These are phyloP conservation scores for Melanostoma mellinum DNA, from an alignment of 2,888 invertebrate genomes.

Conservation along the genomic window DNA sequence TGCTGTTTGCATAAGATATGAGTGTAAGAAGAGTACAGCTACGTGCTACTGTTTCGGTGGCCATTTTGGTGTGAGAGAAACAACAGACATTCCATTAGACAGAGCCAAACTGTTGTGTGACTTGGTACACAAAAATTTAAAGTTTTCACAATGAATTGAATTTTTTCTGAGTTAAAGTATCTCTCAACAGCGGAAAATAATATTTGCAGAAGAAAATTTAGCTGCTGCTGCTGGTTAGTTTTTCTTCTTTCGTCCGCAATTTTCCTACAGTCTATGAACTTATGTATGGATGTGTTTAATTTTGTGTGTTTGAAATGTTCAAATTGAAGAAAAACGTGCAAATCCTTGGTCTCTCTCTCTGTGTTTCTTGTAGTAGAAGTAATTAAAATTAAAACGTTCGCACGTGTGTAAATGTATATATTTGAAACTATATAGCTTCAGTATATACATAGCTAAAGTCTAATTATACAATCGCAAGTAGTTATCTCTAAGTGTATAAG, in stretches of 20 bases:
- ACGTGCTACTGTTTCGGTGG: constrained; percentile 10
- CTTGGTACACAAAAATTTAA: constrained; percentile 46
- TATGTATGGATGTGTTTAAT: constrained; percentile 6
- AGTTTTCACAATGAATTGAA: constrained; percentile 43
- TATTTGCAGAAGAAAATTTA: constrained; percentile 33
- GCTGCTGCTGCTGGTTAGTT: constrained; percentile 32
- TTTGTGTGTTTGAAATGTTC: constrained; percentile 4
- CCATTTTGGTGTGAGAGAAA: constrained; percentile 68
- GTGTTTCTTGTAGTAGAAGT: constrained; percentile 27
- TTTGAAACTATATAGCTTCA: constrained; percentile 19
- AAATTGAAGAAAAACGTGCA: constrained; percentile 13
- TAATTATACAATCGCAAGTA: constrained; percentile 68
- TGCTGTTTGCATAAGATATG: rapidly evolving
- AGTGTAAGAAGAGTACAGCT: not conserved
- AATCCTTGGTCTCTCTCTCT: not conserved
- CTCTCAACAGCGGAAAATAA: constrained; percentile 44
- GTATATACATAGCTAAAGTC: constrained; percentile 14
- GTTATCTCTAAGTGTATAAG: constrained; percentile 58
- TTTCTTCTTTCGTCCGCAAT: not conserved
- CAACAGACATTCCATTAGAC: not conserved
- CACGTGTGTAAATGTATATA: constrained; percentile 28
- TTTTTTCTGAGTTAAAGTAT: constrained; percentile 59
- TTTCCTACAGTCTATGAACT: constrained; percentile 10
- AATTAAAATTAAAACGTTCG: constrained; percentile 37
- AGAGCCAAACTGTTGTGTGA: constrained; percentile 22